A percentile compares a stretch with the other conserved stretches of the same genome.
Evolutionary conservation across 2,113 vertebrate genomes (phyloP).

Genomic region (Prinia subflava): DNA sequence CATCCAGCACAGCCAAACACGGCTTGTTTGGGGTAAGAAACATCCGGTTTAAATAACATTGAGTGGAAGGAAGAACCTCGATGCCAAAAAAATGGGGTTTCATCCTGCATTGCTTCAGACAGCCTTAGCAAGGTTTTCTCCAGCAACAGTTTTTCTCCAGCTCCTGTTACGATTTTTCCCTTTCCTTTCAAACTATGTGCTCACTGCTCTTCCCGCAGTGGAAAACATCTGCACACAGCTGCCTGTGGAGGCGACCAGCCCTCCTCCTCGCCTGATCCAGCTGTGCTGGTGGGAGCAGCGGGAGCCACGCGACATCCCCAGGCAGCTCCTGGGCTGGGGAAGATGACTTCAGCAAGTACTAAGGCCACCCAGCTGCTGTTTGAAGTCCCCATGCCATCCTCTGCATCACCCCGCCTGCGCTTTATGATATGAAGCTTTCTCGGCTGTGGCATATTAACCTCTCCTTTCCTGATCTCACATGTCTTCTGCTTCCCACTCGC

Average conservation of each 20-base stretch:
- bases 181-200: background rate
- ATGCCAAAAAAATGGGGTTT: background rate
- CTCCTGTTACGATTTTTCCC: background rate
- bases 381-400: conserved; percentile 25
- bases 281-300: background rate
- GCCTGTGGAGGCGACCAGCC: background rate
- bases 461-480: background rate
- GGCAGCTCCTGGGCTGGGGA: background rate
- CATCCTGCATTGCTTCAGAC: background rate
- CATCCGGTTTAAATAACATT: background rate
- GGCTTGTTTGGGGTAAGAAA: background rate
- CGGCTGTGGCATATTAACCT: background rate
- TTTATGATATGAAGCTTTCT: background rate
- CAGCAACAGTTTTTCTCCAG: background rate
- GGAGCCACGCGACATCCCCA: background rate
- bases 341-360: background rate
- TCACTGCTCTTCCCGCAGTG: background rate
- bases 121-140: background rate
- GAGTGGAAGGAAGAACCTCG: background rate
- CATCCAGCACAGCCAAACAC: background rate
- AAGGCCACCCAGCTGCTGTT: conserved; percentile 48
- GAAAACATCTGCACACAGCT: conserved; percentile 33
- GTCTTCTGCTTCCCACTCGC: background rate
- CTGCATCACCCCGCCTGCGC: background rate
- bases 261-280: background rate